Evolutionary conservation across 92 coral and sea anemone genomes (phyloP).

Genomic region (Epizoanthus rinbou): DNA sequence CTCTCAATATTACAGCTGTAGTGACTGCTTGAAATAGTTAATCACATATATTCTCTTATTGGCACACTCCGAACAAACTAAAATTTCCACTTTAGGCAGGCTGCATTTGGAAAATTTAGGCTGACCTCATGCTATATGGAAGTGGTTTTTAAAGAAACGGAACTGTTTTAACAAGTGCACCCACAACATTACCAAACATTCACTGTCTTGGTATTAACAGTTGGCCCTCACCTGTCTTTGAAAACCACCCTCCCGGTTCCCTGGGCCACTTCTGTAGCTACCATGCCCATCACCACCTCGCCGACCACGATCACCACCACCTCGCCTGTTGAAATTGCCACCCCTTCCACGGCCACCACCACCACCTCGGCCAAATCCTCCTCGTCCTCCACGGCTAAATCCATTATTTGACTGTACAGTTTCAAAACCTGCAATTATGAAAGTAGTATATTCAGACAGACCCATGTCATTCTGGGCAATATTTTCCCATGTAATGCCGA

Average conservation of each 20-base stretch:
- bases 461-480: too few relatives aligned
- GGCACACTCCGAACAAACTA: too few relatives aligned
- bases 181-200: too few relatives aligned
- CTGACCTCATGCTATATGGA: too few relatives aligned
- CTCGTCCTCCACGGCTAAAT: slow-evolving; percentile 75
- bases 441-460: neutral
- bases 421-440: slow-evolving; percentile 49
- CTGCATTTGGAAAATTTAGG: too few relatives aligned
- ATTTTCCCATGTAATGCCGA: too few relatives aligned
- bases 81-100: too few relatives aligned
- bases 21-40: too few relatives aligned
- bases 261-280: slow-evolving; percentile 48
- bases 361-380: slow-evolving; percentile 78
- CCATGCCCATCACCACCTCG: slow-evolving; percentile 60
- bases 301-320: slow-evolving; percentile 78
- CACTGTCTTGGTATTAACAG: neutral
- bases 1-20: too few relatives aligned
- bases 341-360: slow-evolving; percentile 71
- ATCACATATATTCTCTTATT: too few relatives aligned
- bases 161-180: too few relatives aligned
- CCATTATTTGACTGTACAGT: slow-evolving; percentile 70
- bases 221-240: slow-evolving; percentile 23
- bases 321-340: slow-evolving; percentile 57
- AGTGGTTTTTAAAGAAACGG: too few relatives aligned
- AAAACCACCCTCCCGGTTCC: slow-evolving; percentile 30